A percentile compares a stretch with the other conserved stretches of the same genome.
Conservation (phyloP, 2,113 vertebrate genomes). For the Chaetura pelagica region DNA sequence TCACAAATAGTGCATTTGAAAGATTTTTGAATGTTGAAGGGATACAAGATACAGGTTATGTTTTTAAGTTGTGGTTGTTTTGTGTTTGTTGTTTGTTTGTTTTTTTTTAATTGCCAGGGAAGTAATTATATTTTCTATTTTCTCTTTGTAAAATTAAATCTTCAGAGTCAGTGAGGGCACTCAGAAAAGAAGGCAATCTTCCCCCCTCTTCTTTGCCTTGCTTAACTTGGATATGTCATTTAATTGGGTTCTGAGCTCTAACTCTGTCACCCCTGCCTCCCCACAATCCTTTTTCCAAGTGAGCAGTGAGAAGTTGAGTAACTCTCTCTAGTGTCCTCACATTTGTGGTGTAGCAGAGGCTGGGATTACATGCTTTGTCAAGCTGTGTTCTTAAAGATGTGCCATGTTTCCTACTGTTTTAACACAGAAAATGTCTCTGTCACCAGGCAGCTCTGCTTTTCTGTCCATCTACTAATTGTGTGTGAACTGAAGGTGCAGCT, state of each 20-base stretch:
- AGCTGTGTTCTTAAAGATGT: slow-evolving; percentile 16
- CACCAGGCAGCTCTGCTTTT: slow-evolving; percentile 1
- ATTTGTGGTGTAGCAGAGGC: neutral
- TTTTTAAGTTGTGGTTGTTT: neutral
- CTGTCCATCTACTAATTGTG: neutral
- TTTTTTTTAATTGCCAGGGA: neutral
- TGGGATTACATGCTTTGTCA: neutral
- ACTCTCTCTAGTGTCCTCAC: neutral
- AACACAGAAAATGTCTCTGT: slow-evolving; percentile 24
- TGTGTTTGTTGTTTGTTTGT: too few species aligned
- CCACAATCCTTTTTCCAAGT: neutral
- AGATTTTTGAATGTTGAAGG: neutral
- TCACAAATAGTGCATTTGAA: neutral
- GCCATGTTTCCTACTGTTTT: neutral
- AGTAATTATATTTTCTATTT: neutral
- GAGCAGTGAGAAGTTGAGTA: neutral
- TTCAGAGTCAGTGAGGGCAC: neutral
- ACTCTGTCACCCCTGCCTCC: neutral
- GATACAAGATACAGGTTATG: neutral
- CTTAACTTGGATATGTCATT: neutral
- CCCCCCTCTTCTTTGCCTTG: neutral
- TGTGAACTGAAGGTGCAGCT: slow-evolving; percentile 28
- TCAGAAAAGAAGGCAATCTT: neutral
- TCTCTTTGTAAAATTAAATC: neutral
- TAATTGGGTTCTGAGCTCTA: neutral